Evolutionary conservation across 2,888 invertebrate species (phyloP), one percentile per base, ranked within the genome.

Genomic region (Polydrusus cervinus): DNA sequence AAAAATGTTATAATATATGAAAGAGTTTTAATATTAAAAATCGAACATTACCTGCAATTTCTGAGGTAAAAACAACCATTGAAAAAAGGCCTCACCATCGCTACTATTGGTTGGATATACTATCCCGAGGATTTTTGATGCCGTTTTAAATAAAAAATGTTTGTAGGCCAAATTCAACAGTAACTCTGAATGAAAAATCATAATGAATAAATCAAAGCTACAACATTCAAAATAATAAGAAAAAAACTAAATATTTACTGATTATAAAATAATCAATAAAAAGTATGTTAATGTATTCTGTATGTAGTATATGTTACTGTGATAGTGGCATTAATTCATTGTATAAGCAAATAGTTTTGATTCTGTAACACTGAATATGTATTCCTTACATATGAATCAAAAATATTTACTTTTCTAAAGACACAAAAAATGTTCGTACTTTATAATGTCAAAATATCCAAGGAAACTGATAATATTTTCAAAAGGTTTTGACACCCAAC

Each of bases 201-300:
- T 82, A 83, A 82, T 80, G 80, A 82, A 81, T 76, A 83, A 86
- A 84, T 84, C 80, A 85, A 86, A 86, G 85, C 86, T 86, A 86
- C 85, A 80, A 86, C 84, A 86, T 85, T 80, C 83, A 86, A 85
- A 86, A 85, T 83, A 84, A 85, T 83, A 86, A 84, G 47, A 77
- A 76, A n/a, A n/a, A 74, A 84, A 84, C 81, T 81, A 84, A 85
- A 84, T 81, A 83, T 83, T 84, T 84, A 84, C 83, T 85, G 81
- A 84, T 82, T 83, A 80, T 80, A 79, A 66, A 80, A 82, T 82
- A 84, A 83, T 83, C 81, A 83, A 84, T 84, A 83, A 83, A 81
- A 75, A 43, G 73, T 78, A 85, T 85, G 86, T 86, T 85, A 82
- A 86, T 87, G 86, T 87, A 86, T 84, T 84, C 82, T 86, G 85